Percentiles rank a stretch among this genome's conserved stretches.
These are phyloP conservation scores for Vireo altiloquus DNA, from an alignment of 2,113 vertebrate species.

Conservation along the genomic window DNA sequence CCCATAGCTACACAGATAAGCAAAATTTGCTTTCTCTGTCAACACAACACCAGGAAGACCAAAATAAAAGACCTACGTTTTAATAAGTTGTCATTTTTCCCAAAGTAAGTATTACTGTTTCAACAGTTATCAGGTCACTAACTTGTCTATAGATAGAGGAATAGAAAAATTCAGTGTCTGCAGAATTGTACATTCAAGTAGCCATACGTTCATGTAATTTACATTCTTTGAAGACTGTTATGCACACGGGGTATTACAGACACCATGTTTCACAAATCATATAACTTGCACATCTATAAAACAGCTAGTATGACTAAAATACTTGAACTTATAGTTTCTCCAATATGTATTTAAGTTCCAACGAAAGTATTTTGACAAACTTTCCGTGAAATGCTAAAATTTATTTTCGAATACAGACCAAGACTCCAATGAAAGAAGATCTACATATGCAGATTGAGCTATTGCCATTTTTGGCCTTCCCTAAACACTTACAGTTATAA, in stretches of 20 bases:
- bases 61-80: not conserved
- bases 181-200: not conserved
- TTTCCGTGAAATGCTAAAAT: not conserved
- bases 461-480: not conserved
- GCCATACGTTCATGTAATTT: not conserved
- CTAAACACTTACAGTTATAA: conserved; percentile 91
- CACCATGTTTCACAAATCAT: not conserved
- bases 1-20: not conserved
- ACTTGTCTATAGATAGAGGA: not conserved
- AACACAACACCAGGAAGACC: not conserved
- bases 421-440: not conserved
- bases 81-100: not conserved
- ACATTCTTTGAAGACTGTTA: not conserved
- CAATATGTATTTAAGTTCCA: not conserved
- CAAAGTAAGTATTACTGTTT: not conserved
- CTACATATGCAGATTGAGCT: not conserved
- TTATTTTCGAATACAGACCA: not conserved
- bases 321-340: not conserved
- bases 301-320: not conserved
- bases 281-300: not conserved
- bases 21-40: not conserved
- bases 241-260: not conserved
- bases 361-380: not conserved
- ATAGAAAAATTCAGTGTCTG: not conserved
- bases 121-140: not conserved